Evolutionary conservation across 2,113 vertebrate species (phyloP).

Genomic region (Menidia beryllina): DNA sequence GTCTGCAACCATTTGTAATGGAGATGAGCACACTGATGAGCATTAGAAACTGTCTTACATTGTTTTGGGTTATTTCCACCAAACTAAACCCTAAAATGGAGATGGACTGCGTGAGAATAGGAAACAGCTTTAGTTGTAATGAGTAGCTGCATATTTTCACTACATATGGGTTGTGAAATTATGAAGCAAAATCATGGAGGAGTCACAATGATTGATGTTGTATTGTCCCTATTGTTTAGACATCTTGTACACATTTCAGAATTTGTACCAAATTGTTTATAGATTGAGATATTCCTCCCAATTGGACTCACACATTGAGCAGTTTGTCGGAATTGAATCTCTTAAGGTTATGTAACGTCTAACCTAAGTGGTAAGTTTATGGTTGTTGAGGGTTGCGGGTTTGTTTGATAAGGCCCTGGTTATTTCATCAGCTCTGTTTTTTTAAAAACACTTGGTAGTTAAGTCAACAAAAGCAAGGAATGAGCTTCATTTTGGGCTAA

Average conservation of each 20-base stretch:
- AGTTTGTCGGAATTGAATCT: constrained; percentile 22
- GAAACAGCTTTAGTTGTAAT: constrained; percentile 27
- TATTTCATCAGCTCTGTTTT: background rate
- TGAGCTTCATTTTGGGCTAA: too few relatives aligned
- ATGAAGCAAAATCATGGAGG: background rate
- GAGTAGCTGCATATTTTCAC: constrained; percentile 27
- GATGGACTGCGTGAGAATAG: background rate
- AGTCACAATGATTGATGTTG: constrained; percentile 4
- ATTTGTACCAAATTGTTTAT: background rate
- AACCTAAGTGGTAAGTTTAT: constrained; percentile 8
- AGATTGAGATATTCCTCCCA: too few relatives aligned
- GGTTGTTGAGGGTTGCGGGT: constrained; percentile 9
- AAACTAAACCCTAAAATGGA: background rate
- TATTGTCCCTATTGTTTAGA: constrained; percentile 3
- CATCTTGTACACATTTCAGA: background rate
- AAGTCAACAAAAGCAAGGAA: background rate
- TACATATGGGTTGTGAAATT: constrained; percentile 30
- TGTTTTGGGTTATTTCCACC: constrained; percentile 13
- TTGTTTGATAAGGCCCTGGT: constrained; percentile 19
- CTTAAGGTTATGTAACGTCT: constrained; percentile 24
- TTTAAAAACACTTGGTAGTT: background rate
- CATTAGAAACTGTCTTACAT: constrained; percentile 14
- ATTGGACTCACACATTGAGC: background rate
- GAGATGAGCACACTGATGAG: background rate
- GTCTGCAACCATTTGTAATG: background rate